Percentiles rank a stretch among this genome's conserved stretches.
Conservation (phyloP, 1,140 invertebrate species). For the Drosophila trapezifrons region DNA sequence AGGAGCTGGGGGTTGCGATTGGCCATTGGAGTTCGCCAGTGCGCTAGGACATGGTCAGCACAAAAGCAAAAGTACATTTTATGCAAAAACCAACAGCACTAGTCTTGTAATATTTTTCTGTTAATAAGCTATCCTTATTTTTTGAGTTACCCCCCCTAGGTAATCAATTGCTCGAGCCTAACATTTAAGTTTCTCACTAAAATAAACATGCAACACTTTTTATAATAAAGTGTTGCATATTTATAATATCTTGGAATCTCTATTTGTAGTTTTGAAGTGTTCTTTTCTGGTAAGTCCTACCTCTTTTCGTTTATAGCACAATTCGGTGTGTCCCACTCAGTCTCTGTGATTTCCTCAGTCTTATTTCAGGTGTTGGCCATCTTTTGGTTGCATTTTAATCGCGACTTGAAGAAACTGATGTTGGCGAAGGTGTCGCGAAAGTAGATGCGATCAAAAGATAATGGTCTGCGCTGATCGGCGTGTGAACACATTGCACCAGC, state of each 20-base stretch:
- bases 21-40: conserved; percentile 21
- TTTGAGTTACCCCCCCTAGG: too few relatives aligned
- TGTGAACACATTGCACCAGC: conserved; percentile 76
- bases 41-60: conserved; percentile 65
- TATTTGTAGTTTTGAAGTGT: too few relatives aligned
- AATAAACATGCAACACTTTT: neutral
- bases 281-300: conserved; percentile 7
- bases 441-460: conserved; percentile 76
- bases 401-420: conserved; percentile 83
- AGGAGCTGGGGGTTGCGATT: neutral
- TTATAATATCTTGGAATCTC: neutral
- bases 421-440: conserved; percentile 83
- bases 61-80: conserved; percentile 62
- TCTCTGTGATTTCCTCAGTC: conserved; percentile 58
- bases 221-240: neutral
- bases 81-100: conserved; percentile 8
- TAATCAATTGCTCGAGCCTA: neutral
- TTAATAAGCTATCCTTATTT: neutral
- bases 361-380: conserved; percentile 72
- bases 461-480: conserved; percentile 58
- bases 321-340: conserved; percentile 27
- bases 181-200: neutral
- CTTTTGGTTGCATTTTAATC: conserved; percentile 71
- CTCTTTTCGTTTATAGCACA: conserved; percentile 39
- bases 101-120: neutral